Evolutionary conservation across 2,113 vertebrate species (phyloP).

Genomic region (Trogon surrucura): DNA sequence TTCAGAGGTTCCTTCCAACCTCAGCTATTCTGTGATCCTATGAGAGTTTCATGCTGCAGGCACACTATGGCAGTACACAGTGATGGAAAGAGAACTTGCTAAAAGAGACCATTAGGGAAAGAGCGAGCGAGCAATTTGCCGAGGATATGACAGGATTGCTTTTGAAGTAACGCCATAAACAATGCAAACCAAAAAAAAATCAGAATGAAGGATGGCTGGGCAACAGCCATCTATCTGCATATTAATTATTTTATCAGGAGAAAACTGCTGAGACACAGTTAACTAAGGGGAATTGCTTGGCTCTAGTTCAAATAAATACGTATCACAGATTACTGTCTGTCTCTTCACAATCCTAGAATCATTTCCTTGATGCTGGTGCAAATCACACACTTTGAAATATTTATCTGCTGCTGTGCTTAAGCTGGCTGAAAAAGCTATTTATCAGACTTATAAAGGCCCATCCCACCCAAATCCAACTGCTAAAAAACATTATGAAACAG

Average conservation of each 20-base stretch:
- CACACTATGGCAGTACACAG: neutral
- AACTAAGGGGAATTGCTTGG: slow-evolving; percentile 18
- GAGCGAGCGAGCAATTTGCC: neutral
- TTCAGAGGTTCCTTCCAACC: neutral
- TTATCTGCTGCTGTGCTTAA: neutral
- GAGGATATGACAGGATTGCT: neutral
- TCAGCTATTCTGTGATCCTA: neutral
- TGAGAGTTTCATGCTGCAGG: neutral
- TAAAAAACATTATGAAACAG: neutral
- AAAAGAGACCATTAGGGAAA: neutral
- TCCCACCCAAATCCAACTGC: neutral
- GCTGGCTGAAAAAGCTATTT: neutral
- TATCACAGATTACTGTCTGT: neutral
- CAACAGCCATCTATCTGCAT: slow-evolving; percentile 10
- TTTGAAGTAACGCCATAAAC: slow-evolving; percentile 39
- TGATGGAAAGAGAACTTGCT: neutral
- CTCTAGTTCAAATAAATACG: neutral
- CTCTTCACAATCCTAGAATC: neutral
- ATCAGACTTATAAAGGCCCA: neutral
- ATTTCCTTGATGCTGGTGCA: slow-evolving; percentile 12
- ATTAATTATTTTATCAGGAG: slow-evolving; percentile 37
- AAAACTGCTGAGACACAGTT: slow-evolving; percentile 51
- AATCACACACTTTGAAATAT: slow-evolving; percentile 15
- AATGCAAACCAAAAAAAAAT: neutral
- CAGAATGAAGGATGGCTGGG: slow-evolving; percentile 4